Evolutionary conservation across 2,797 vertebrate genomes (phyloP).

Genomic region (Psittacula derbiana): DNA sequence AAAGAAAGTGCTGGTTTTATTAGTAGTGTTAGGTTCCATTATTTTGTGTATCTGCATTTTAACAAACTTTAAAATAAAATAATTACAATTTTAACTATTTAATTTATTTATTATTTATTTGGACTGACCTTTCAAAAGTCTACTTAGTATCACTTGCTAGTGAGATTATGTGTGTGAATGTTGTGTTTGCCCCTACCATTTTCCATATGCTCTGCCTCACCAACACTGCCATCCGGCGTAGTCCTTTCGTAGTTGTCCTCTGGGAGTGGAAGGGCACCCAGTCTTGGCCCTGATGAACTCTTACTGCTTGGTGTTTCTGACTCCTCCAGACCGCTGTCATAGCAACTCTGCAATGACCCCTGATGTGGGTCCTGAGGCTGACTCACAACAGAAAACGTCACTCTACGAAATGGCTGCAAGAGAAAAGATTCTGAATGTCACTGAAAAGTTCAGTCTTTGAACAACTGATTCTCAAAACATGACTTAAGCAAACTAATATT

Average conservation of each 20-base stretch:
- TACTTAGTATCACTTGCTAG: slow-evolving; percentile 73
- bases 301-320: slow-evolving; percentile 99
- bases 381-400: slow-evolving; percentile 99
- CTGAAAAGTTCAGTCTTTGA: slow-evolving; percentile 68
- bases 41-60: slow-evolving; percentile 59
- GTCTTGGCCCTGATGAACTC: slow-evolving; percentile 97
- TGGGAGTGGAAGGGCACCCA: slow-evolving; percentile 98
- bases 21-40: slow-evolving; percentile 49
- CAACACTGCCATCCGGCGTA: slow-evolving; percentile 99
- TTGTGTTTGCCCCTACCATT: slow-evolving; percentile 99
- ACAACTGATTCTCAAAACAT: slow-evolving; percentile 71
- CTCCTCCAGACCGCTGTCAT: slow-evolving; percentile 99
- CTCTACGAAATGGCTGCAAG: slow-evolving; percentile 99
- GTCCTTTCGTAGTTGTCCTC: slow-evolving; percentile 99
- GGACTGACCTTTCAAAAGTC: slow-evolving; percentile 69
- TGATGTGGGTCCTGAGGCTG: slow-evolving; percentile 99
- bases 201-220: slow-evolving; percentile 99
- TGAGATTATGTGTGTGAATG: slow-evolving; percentile 79
- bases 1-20: slow-evolving; percentile 39
- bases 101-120: slow-evolving; percentile 5
- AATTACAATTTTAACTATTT: slow-evolving; percentile 58
- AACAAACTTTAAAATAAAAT: slow-evolving; percentile 39
- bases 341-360: slow-evolving; percentile 99
- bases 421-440: slow-evolving; percentile 99
- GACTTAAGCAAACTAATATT: slow-evolving; percentile 56